Evolutionary conservation across 2,888 invertebrate species (phyloP).

Genomic region (Zhuqinia jingwanae): DNA sequence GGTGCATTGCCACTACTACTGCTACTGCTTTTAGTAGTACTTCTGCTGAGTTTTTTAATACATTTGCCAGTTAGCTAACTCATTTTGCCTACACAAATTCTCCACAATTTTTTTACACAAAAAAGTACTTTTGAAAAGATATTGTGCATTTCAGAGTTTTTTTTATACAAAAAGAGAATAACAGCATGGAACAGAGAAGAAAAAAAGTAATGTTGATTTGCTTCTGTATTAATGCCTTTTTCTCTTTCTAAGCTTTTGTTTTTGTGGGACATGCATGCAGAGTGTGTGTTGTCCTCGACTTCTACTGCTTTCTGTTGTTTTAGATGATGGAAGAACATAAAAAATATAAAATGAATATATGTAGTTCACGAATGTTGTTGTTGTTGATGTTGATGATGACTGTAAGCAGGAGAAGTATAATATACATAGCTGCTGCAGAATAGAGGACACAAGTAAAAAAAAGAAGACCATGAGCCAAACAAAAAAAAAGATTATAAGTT

Average conservation of each 20-base stretch:
- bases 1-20: too few species aligned
- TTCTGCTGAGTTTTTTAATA: neutral
- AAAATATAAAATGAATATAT: constrained; percentile 33
- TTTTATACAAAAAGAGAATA: too few species aligned
- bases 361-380: constrained; percentile 32
- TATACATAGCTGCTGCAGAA: neutral
- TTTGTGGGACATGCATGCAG: constrained; percentile 7
- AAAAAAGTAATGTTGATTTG: neutral
- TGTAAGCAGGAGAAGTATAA: neutral
- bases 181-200: neutral
- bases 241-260: constrained; percentile 34
- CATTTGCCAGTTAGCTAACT: constrained; percentile 16
- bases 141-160: constrained; percentile 6
- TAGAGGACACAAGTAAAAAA: constrained; percentile 17
- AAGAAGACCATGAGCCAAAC: constrained; percentile 28
- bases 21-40: too few species aligned
- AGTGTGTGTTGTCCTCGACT: neutral
- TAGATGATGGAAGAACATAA: constrained; percentile 28
- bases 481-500: constrained; percentile 18
- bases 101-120: neutral
- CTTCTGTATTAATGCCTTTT: constrained; percentile 19
- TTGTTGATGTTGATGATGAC: neutral
- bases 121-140: constrained; percentile 6
- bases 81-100: neutral
- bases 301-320: too few species aligned